Evolutionary conservation across 2,797 vertebrate species (phyloP).

Genomic region (Jordanella pulchra): DNA sequence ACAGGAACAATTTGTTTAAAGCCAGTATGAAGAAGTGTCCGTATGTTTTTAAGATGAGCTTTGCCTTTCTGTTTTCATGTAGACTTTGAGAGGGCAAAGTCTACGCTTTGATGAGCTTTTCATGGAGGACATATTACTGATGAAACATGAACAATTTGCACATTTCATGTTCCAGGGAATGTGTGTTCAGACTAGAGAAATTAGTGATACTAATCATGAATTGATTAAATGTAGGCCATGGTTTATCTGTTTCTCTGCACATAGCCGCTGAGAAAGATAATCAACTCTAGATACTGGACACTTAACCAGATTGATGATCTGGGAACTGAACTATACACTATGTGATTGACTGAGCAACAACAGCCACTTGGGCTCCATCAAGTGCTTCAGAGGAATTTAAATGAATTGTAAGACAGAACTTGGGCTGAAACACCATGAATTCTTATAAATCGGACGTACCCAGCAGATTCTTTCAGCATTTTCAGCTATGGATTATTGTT

Average conservation of each 20-base stretch:
- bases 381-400: slow-evolving; percentile 14
- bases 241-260: background rate
- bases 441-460: background rate
- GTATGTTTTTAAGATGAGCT: slow-evolving; percentile 26
- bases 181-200: slow-evolving; percentile 9
- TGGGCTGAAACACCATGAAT: background rate
- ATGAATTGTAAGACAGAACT: background rate
- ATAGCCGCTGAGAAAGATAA: background rate
- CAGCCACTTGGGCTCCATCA: background rate
- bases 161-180: slow-evolving; percentile 27
- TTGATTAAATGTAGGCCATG: background rate
- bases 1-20: slow-evolving; percentile 51
- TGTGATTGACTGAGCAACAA: background rate
- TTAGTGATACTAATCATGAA: background rate
- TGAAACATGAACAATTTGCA: slow-evolving; percentile 17
- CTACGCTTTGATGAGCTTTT: background rate
- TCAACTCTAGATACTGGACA: background rate
- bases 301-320: background rate
- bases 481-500: background rate
- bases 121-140: background rate
- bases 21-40: slow-evolving; percentile 20
- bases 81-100: slow-evolving; percentile 1
- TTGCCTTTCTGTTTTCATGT: slow-evolving; percentile 13
- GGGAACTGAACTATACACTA: background rate
- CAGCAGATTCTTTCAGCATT: background rate